Evolutionary conservation across 2,888 invertebrate genomes (phyloP).

Genomic region (Chrysopilus asiliformis): DNA sequence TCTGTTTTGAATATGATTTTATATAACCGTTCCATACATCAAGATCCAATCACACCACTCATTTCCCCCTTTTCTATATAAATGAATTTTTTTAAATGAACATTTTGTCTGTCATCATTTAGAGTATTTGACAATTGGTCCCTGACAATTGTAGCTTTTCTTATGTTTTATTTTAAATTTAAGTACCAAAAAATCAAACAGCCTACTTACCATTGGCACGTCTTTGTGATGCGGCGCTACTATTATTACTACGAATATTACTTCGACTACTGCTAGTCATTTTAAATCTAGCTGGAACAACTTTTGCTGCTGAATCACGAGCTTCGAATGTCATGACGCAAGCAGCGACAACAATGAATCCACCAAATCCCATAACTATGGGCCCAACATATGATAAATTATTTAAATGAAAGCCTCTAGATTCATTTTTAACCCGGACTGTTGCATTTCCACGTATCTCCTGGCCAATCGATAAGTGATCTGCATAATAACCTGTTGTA

Average conservation of each 20-base stretch:
- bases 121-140: too few relatives aligned
- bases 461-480: slow-evolving; percentile 62
- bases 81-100: too few relatives aligned
- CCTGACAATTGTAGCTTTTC: too few relatives aligned
- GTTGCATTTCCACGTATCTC: slow-evolving; percentile 68
- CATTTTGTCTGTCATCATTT: too few relatives aligned
- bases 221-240: slow-evolving; percentile 30
- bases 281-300: slow-evolving; percentile 65
- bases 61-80: too few relatives aligned
- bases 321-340: slow-evolving; percentile 99
- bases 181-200: background rate
- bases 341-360: slow-evolving; percentile 91
- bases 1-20: too few relatives aligned
- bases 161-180: too few relatives aligned
- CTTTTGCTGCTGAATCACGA: slow-evolving; percentile 84
- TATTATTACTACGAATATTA: slow-evolving; percentile 27
- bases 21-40: too few relatives aligned
- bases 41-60: too few relatives aligned
- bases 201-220: slow-evolving; percentile 27
- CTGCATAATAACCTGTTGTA: slow-evolving; percentile 75
- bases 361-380: slow-evolving; percentile 94
- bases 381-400: slow-evolving; percentile 93
- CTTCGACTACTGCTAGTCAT: slow-evolving; percentile 30
- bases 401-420: slow-evolving; percentile 71
- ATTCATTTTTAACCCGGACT: slow-evolving; percentile 65